A percentile compares a stretch with the other conserved stretches of the same genome.
Conservation (phyloP, 1,140 invertebrate species). For the Dendrolimus punctatus region DNA sequence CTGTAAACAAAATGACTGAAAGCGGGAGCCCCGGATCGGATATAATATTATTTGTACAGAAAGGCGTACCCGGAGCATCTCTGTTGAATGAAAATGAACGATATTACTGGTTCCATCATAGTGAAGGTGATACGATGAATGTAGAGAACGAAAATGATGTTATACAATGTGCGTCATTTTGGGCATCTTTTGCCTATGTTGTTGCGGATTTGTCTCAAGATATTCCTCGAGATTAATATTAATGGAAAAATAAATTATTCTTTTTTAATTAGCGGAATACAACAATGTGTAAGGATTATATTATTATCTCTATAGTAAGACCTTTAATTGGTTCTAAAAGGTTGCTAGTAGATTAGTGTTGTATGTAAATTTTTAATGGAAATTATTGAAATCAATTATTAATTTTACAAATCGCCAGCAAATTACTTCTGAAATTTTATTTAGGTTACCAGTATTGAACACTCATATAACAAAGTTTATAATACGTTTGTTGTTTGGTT, state of each 20-base stretch:
- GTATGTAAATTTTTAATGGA: too few relatives aligned
- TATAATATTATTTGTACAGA: slow-evolving; percentile 74
- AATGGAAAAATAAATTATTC: not conserved
- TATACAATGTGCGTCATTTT: slow-evolving; percentile 79
- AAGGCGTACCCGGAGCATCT: slow-evolving; percentile 79
- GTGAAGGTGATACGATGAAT: slow-evolving; percentile 81
- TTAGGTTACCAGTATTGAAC: too few relatives aligned
- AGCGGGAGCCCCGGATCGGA: slow-evolving; percentile 74
- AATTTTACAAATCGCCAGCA: too few relatives aligned
- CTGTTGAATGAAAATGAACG: slow-evolving; percentile 77
- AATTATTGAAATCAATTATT: too few relatives aligned
- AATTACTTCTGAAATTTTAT: too few relatives aligned
- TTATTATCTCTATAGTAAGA: not conserved
- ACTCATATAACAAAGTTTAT: too few relatives aligned
- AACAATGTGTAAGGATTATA: not conserved
- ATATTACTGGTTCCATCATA: slow-evolving; percentile 88
- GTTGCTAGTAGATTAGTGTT: too few relatives aligned
- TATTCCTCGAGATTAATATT: slow-evolving; percentile 65
- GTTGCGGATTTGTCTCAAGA: slow-evolving; percentile 78
- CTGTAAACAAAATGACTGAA: slow-evolving; percentile 60
- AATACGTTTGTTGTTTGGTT: not conserved
- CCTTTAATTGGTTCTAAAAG: too few relatives aligned
- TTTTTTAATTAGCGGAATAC: not conserved
- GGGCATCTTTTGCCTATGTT: slow-evolving; percentile 79
- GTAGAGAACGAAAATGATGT: slow-evolving; percentile 76